Evolutionary conservation across 2,797 vertebrate genomes (phyloP).

Genomic region (Lepilemur septentrionalis): DNA sequence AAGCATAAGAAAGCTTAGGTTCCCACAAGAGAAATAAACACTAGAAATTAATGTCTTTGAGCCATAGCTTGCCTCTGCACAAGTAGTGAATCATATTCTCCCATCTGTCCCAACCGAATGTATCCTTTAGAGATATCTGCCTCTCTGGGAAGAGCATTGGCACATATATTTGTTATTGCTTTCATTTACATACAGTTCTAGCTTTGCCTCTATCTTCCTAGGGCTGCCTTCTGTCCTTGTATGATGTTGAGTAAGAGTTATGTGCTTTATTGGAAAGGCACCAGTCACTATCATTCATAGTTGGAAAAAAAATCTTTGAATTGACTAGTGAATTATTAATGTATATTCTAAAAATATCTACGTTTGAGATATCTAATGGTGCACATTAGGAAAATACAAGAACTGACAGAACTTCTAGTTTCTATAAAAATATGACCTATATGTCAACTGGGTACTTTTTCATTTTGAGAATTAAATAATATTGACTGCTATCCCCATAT

Average conservation of each 20-base stretch:
- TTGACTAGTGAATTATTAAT: background rate
- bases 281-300: slow-evolving; percentile 36
- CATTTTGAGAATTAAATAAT: slow-evolving; percentile 10
- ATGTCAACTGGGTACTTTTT: background rate
- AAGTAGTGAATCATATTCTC: slow-evolving; percentile 70
- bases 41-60: slow-evolving; percentile 62
- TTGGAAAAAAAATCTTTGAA: background rate
- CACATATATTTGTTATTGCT: slow-evolving; percentile 63
- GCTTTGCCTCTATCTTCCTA: slow-evolving; percentile 35
- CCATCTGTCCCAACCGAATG: slow-evolving; percentile 75
- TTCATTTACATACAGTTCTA: slow-evolving; percentile 42
- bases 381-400: background rate
- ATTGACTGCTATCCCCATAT: background rate
- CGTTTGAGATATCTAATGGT: background rate
- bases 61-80: slow-evolving; percentile 61
- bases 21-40: slow-evolving; percentile 58
- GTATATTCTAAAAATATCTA: background rate
- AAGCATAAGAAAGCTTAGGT: slow-evolving; percentile 46
- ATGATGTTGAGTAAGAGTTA: background rate
- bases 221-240: background rate
- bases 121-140: slow-evolving; percentile 47
- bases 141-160: slow-evolving; percentile 43
- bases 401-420: background rate
- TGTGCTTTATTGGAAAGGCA: slow-evolving; percentile 10
- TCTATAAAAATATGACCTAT: background rate